Evolutionary conservation across 2,797 vertebrate species (phyloP).

Genomic region (Clamator glandarius): DNA sequence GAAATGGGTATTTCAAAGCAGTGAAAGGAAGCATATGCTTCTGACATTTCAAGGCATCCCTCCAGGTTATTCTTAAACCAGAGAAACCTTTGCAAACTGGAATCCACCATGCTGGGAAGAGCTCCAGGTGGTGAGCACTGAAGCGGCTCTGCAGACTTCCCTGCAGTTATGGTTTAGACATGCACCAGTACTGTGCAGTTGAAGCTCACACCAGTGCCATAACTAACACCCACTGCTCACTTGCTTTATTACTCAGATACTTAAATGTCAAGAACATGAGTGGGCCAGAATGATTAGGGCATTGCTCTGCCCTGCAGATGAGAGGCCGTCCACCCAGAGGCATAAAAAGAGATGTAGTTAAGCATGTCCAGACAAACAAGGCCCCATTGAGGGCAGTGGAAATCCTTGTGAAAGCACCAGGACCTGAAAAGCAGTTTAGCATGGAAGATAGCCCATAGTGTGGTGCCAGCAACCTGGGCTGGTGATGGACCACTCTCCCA

Average conservation of each 20-base stretch:
- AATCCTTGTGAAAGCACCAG: not conserved
- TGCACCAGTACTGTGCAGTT: accelerated
- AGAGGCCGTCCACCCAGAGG: not conserved
- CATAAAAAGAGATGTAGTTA: not conserved
- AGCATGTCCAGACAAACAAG: accelerated
- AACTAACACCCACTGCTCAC: not conserved
- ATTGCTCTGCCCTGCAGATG: not conserved
- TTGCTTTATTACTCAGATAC: not conserved
- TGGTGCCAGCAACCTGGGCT: not conserved
- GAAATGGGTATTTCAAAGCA: not conserved
- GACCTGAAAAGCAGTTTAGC: not conserved
- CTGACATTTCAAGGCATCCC: not conserved
- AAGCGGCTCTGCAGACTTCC: not conserved
- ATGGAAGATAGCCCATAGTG: accelerated
- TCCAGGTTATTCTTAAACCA: not conserved
- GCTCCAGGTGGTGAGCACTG: not conserved
- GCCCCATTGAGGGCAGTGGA: not conserved
- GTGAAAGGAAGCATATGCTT: not conserved
- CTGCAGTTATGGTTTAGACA: not conserved
- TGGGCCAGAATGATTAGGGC: not conserved
- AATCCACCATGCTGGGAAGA: not conserved
- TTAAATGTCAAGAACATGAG: not conserved
- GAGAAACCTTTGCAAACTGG: not conserved
- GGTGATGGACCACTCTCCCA: not conserved
- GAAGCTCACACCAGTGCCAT: not conserved